A percentile compares a stretch with the other conserved stretches of the same genome.
These are phyloP conservation scores for Melitaea athalia DNA, from an alignment of 2,888 invertebrate genomes.

Conservation along the genomic window DNA sequence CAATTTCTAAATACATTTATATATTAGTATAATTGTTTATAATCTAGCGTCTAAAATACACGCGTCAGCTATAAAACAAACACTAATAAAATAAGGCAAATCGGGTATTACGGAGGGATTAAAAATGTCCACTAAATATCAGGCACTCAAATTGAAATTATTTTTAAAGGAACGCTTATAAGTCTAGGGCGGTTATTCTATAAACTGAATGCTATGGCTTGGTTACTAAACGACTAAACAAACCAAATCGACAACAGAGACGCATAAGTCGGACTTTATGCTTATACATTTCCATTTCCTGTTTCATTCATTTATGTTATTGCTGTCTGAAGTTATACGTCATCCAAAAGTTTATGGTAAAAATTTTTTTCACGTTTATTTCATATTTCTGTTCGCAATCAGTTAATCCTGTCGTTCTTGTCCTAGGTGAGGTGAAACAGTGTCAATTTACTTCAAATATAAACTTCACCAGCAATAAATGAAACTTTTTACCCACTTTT, in stretches of 20 bases:
- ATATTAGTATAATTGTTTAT: constrained; percentile 51
- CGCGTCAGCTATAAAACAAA: constrained; percentile 54
- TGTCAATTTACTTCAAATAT: too few relatives aligned
- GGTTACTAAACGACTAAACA: constrained; percentile 7
- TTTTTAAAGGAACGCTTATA: constrained; percentile 49
- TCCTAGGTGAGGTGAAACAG: too few relatives aligned
- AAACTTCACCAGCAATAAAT: too few relatives aligned
- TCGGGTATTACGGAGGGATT: constrained; percentile 73
- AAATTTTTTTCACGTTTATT: too few relatives aligned
- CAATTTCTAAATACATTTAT: constrained; percentile 36
- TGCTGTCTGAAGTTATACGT: too few relatives aligned
- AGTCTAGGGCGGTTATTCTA: constrained; percentile 43
- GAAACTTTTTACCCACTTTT: neutral
- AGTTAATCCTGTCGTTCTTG: too few relatives aligned
- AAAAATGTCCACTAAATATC: constrained; percentile 65
- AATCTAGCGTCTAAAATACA: constrained; percentile 58
- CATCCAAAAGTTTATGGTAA: too few relatives aligned
- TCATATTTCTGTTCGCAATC: too few relatives aligned
- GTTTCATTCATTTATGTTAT: too few relatives aligned
- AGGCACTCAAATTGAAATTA: constrained; percentile 77
- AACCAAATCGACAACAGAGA: too few relatives aligned
- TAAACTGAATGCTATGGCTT: constrained; percentile 19
- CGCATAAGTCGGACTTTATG: neutral
- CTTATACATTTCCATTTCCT: neutral
- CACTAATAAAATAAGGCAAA: constrained; percentile 80